These are phyloP conservation scores for Dromococcyx pavoninus DNA, from an alignment of 2,797 vertebrate species.

Conservation along the genomic window DNA sequence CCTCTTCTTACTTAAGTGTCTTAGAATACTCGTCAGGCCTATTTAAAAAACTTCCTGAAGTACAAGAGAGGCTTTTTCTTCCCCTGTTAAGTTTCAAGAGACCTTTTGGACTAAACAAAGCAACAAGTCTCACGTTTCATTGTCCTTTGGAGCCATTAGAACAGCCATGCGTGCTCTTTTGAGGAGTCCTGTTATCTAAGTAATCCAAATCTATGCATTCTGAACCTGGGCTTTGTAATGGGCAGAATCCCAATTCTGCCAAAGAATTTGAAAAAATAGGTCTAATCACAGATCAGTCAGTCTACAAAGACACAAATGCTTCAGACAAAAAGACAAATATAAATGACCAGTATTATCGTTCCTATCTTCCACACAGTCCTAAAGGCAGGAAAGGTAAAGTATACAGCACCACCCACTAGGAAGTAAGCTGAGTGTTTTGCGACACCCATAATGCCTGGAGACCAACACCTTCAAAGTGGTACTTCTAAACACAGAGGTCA, in stretches of 20 bases:
- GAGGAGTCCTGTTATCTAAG: not conserved
- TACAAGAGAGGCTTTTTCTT: not conserved
- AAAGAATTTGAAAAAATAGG: not conserved
- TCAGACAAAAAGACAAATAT: not conserved
- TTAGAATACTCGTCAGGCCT: not conserved
- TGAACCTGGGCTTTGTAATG: not conserved
- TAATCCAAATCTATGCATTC: not conserved
- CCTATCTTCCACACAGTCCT: not conserved
- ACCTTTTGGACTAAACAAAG: slow-evolving; percentile 12
- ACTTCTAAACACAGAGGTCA: not conserved
- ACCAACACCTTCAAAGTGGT: not conserved
- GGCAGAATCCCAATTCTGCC: not conserved
- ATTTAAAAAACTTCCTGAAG: not conserved
- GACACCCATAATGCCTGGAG: not conserved
- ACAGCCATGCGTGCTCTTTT: not conserved
- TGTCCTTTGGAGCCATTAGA: not conserved
- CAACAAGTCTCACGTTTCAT: not conserved
- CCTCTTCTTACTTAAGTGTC: not conserved
- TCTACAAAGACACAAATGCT: not conserved
- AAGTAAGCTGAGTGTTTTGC: not conserved
- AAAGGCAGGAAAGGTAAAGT: not conserved
- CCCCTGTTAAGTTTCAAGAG: not conserved
- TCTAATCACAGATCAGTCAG: not conserved
- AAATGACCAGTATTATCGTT: not conserved
- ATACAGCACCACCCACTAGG: not conserved